phyloP scores from a whole-genome alignment of 2,113 vertebrate species.

The Pimephales promelas region DNA sequence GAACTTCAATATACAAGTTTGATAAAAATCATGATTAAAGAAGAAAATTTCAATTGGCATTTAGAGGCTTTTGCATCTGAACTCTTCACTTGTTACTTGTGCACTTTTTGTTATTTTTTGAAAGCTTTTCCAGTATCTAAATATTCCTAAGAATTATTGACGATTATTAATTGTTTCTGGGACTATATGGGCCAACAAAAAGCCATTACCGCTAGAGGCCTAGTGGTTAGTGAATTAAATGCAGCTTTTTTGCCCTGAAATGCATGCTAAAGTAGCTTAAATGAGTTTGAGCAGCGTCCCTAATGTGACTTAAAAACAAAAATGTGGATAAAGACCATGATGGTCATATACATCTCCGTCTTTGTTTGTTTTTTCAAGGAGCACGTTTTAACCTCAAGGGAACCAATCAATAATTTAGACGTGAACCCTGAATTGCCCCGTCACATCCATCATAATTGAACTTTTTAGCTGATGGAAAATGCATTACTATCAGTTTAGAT shows the following conservation, averaged over 20 bases:
- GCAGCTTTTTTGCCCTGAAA: not conserved
- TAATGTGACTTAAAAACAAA: constrained; percentile 3
- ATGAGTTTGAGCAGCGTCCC: not conserved
- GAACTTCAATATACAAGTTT: too few species aligned
- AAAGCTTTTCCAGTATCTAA: too few species aligned
- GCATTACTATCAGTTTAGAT: constrained; percentile 41
- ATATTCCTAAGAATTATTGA: too few species aligned
- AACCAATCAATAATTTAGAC: constrained; percentile 48
- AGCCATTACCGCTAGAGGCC: too few species aligned
- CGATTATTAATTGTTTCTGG: too few species aligned
- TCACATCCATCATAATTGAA: constrained; percentile 50
- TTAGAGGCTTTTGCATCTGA: too few species aligned
- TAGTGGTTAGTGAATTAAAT: not conserved
- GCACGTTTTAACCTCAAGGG: constrained; percentile 37
- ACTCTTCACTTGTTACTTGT: too few species aligned
- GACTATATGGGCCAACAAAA: too few species aligned
- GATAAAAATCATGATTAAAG: too few species aligned
- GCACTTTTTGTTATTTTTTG: too few species aligned
- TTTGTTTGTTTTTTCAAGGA: not conserved
- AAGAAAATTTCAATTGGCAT: too few species aligned
- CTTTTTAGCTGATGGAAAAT: constrained; percentile 38
- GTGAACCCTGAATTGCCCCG: constrained; percentile 16
- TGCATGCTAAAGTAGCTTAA: not conserved
- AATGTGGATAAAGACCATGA: constrained; percentile 14
- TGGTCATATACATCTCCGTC: constrained; percentile 29